These are phyloP conservation scores for Bombus breviceps DNA, from an alignment of 1,140 invertebrate species.

Conservation along the genomic window DNA sequence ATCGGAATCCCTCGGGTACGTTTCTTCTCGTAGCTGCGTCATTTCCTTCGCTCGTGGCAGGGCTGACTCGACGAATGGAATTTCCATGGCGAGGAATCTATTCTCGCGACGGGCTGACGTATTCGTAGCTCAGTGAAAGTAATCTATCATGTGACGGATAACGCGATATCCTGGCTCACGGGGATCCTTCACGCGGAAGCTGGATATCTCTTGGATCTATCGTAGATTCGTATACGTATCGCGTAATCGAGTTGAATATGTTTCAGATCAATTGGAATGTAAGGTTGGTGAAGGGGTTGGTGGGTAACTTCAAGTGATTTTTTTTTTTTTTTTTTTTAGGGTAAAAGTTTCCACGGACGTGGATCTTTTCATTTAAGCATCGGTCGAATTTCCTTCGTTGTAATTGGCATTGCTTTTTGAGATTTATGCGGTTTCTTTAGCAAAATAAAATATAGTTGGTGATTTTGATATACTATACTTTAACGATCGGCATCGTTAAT, in stretches of 20 bases:
- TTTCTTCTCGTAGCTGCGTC: conserved; percentile 5
- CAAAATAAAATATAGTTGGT: too few species aligned
- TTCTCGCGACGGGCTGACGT: conserved; percentile 55
- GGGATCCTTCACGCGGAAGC: neutral
- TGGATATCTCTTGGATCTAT: neutral
- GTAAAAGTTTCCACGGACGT: too few species aligned
- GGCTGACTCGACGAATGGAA: conserved; percentile 45
- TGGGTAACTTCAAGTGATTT: neutral
- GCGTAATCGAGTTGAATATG: neutral
- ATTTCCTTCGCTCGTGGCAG: conserved; percentile 27
- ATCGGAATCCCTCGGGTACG: conserved; percentile 29
- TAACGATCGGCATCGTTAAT: too few species aligned
- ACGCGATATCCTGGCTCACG: conserved; percentile 39
- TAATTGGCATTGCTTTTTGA: too few species aligned
- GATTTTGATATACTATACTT: too few species aligned
- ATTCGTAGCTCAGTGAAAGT: conserved; percentile 62
- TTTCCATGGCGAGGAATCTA: conserved; percentile 58
- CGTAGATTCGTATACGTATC: neutral
- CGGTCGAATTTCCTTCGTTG: too few species aligned
- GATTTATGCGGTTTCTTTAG: too few species aligned
- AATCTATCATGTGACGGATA: conserved; percentile 62
- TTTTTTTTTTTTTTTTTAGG: neutral
- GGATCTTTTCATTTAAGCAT: too few species aligned
- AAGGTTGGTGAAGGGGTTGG: neutral
- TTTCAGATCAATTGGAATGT: neutral